A percentile compares a stretch with the other conserved stretches of the same genome.
phyloP scores from a whole-genome alignment of 1,140 invertebrate species.

The Drosophila tsacasi region DNA sequence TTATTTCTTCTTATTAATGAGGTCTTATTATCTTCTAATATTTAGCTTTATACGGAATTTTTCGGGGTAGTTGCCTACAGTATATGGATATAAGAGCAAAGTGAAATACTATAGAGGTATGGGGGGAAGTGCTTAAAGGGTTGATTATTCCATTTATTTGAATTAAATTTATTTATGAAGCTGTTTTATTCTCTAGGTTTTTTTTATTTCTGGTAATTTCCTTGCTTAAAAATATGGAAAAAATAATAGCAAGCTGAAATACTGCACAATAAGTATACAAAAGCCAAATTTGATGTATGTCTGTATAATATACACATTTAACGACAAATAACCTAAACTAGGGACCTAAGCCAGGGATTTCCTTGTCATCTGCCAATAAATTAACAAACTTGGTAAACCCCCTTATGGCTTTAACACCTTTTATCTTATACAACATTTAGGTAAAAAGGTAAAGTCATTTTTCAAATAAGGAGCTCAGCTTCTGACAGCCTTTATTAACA shows the following conservation, averaged over 20 bases:
- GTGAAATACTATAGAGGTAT: too few species aligned
- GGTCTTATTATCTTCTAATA: neutral
- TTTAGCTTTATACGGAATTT: neutral
- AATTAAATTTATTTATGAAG: neutral
- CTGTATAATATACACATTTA: neutral
- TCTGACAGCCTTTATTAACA: conserved; percentile 21
- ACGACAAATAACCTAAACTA: neutral
- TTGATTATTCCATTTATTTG: too few species aligned
- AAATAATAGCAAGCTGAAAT: neutral
- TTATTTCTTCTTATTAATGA: neutral
- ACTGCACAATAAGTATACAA: neutral
- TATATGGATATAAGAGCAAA: too few species aligned
- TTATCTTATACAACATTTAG: conserved; percentile 8
- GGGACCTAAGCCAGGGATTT: neutral
- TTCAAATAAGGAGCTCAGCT: conserved; percentile 8
- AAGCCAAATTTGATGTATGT: neutral
- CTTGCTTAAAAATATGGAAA: neutral
- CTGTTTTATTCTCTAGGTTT: neutral
- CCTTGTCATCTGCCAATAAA: neutral
- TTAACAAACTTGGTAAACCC: neutral
- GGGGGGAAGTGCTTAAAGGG: too few species aligned
- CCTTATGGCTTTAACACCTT: conserved; percentile 15
- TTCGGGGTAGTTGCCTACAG: neutral
- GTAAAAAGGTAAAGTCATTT: conserved; percentile 19
- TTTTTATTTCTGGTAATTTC: neutral